Base-by-base conservation (phyloP, 23 tunicate genomes). In the Styela clava region DNA sequence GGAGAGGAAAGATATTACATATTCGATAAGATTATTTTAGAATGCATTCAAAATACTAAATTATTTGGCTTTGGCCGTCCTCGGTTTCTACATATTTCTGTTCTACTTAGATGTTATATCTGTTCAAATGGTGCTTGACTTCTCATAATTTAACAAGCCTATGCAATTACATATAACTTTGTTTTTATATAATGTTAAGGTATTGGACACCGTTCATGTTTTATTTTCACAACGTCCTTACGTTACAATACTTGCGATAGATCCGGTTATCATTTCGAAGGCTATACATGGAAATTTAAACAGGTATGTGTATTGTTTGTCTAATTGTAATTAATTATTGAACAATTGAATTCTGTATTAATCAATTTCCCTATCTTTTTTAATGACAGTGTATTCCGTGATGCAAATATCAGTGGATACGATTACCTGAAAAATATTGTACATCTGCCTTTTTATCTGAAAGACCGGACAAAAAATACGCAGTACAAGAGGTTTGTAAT, bases 391-490 rank as follows among this genome's bases (percentile, higher is more conserved):
- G 67, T 37, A 21, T 76, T 76, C n/a, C 81, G 81, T 23, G 81
- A 76, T 76, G 81, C 81, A 28, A 37, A 76, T 36, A 76, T 76
- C 91, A 82, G 37, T 63, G 91, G 87, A 33, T 68, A 64, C 52
- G 86, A 86, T 33, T 94, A 79, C 28, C 74, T 86, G 25, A 86
- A 86, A 70, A 94, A 83, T 78, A 78, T 88, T 18, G 78, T 95
- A 1, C 99, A 95, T 25, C 73, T 95, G 23, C 99, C 99, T 0
- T 82, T 82, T 34, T 82, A 67, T 34, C 32, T 82, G 85, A 70
- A 73, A 34, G 79, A 82, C n/a, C 44, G 32, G 28, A 31, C 77
- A 31, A 31, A 35, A 34, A 71, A 29, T 28, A 3, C 29, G 35
- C 35, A 30, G 12, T 12, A 44, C 12, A 44, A 44, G 12, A 44